Evolutionary conservation across 2,888 invertebrate genomes (phyloP).

Genomic region (Microctonus aethiopoides): DNA sequence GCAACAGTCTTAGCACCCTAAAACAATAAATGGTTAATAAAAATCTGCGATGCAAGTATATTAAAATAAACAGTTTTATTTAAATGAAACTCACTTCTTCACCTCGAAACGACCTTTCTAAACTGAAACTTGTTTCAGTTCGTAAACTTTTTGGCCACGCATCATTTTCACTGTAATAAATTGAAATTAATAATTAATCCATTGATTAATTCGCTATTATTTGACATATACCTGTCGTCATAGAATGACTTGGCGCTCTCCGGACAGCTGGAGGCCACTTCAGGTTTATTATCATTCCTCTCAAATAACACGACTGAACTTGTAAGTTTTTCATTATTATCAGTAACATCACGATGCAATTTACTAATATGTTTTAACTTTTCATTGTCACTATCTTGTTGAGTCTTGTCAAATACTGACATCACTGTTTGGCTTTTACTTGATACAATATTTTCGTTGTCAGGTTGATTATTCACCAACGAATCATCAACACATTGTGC

Average conservation of each 20-base stretch:
- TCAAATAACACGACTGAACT: conserved; percentile 35
- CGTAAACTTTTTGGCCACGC: conserved; percentile 17
- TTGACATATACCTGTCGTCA: conserved; percentile 41
- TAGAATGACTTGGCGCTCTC: conserved; percentile 33
- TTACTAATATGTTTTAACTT: conserved; percentile 32
- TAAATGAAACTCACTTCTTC: conserved; percentile 2
- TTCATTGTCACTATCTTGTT: conserved; percentile 41
- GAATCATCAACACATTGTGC: conserved; percentile 5
- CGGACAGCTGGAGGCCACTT: conserved; percentile 39
- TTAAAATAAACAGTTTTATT: neutral
- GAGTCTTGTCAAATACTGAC: conserved; percentile 25
- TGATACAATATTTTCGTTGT: conserved; percentile 35
- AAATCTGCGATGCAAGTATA: neutral
- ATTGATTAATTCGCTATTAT: neutral
- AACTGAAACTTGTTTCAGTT: conserved; percentile 36
- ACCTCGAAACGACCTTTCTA: conserved; percentile 35
- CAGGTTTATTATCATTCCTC: conserved; percentile 17
- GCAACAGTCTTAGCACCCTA: neutral
- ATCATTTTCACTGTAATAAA: conserved; percentile 5
- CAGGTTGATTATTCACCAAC: conserved; percentile 16
- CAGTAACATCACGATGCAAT: conserved; percentile 25
- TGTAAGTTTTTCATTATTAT: conserved; percentile 38
- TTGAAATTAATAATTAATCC: neutral
- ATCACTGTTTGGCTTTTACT: conserved; percentile 33
- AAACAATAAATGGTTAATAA: neutral